These are phyloP conservation scores for Ciconia boyciana DNA, from an alignment of 2,113 vertebrate genomes.

Conservation along the genomic window DNA sequence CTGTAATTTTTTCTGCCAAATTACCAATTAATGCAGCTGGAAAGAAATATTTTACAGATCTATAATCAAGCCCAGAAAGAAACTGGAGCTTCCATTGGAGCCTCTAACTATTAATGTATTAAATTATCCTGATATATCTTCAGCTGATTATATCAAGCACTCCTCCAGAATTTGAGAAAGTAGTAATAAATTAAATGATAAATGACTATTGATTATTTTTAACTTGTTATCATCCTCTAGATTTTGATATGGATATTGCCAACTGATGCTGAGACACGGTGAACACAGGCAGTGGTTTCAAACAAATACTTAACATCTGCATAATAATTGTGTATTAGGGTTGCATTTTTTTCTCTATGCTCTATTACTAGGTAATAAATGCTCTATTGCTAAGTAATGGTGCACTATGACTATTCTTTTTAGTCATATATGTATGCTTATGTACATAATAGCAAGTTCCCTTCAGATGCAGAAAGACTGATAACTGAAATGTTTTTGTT, in stretches of 20 bases:
- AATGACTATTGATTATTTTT: conserved; percentile 46
- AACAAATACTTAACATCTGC: background rate
- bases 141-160: conserved; percentile 53
- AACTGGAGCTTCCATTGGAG: background rate
- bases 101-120: conserved; percentile 36
- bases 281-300: background rate
- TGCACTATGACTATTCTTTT: background rate
- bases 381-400: background rate
- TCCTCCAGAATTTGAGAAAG: conserved; percentile 33
- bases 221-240: background rate
- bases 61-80: conserved; percentile 42
- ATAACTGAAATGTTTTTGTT: background rate
- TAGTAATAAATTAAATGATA: conserved; percentile 46
- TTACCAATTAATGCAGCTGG: conserved; percentile 45
- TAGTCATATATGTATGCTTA: background rate
- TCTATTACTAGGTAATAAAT: background rate
- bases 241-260: background rate
- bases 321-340: background rate
- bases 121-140: conserved; percentile 48
- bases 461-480: background rate
- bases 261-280: background rate
- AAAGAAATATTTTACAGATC: conserved; percentile 56
- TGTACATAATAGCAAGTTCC: background rate
- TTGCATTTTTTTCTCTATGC: background rate
- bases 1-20: conserved; percentile 32